Percentiles rank a stretch among this genome's conserved stretches.
phyloP scores from a whole-genome alignment of 2,797 vertebrate species.

The Serranus cabrilla region DNA sequence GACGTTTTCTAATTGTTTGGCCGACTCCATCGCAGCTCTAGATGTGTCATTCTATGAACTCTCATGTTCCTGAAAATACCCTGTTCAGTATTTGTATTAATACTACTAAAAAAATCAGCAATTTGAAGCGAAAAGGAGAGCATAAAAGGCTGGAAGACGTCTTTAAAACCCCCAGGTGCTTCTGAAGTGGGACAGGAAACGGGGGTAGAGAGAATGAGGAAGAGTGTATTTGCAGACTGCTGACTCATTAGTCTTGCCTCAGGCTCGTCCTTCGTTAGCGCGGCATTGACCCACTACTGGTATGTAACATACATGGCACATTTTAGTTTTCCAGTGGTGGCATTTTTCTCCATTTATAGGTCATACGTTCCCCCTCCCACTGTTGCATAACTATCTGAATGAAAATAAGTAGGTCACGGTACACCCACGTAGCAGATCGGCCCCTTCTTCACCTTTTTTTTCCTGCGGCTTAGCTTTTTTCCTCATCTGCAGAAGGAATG shows the following conservation, averaged over 20 bases:
- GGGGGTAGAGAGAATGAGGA: conserved; percentile 33
- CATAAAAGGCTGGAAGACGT: conserved; percentile 1
- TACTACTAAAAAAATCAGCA: neutral
- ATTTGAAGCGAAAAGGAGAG: neutral
- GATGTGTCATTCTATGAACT: neutral
- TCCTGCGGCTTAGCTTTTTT: conserved; percentile 12
- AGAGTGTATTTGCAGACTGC: conserved; percentile 37
- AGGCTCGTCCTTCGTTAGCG: conserved; percentile 31
- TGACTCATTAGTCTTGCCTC: conserved; percentile 59
- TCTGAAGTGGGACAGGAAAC: conserved; percentile 53
- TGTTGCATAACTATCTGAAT: conserved; percentile 46
- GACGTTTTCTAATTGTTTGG: too few relatives aligned
- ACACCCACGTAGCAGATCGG: conserved; percentile 23
- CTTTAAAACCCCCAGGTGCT: conserved; percentile 7
- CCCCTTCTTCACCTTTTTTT: neutral
- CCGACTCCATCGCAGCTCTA: neutral
- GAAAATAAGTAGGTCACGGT: conserved; percentile 65
- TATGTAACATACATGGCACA: neutral
- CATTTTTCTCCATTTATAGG: conserved; percentile 19
- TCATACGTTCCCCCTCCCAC: conserved; percentile 4
- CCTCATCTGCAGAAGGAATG: conserved; percentile 52
- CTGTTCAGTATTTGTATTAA: neutral
- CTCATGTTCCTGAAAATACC: neutral
- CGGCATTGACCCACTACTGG: conserved; percentile 4
- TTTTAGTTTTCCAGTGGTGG: neutral